These are phyloP conservation scores for Cantharis nigra DNA, from an alignment of 2,888 invertebrate species.

Conservation along the genomic window DNA sequence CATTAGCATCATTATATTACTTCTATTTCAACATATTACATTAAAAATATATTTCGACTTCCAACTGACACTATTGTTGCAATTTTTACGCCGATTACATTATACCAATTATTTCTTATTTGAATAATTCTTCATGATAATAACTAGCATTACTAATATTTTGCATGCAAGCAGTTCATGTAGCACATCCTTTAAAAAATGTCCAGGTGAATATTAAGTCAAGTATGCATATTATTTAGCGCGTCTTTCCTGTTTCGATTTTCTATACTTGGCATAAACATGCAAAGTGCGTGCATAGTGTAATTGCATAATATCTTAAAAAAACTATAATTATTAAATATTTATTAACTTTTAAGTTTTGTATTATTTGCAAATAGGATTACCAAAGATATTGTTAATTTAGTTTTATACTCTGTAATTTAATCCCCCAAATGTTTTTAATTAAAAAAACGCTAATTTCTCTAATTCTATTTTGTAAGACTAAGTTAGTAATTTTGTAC, in stretches of 20 bases:
- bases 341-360: slow-evolving; percentile 9
- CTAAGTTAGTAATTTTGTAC: slow-evolving; percentile 22
- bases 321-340: slow-evolving; percentile 25
- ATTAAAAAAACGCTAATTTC: not conserved
- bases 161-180: slow-evolving; percentile 45
- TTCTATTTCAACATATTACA: not conserved
- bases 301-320: slow-evolving; percentile 36
- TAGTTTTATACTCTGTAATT: not conserved
- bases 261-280: slow-evolving; percentile 23
- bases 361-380: slow-evolving; percentile 6
- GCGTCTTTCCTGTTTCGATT: slow-evolving; percentile 42
- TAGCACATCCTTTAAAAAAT: slow-evolving; percentile 44
- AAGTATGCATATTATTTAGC: slow-evolving; percentile 42
- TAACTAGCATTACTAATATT: slow-evolving; percentile 33
- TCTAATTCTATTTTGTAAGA: slow-evolving; percentile 5
- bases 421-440: not conserved
- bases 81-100: not conserved
- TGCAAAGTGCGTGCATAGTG: slow-evolving; percentile 34
- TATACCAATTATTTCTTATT: not conserved
- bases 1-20: not conserved
- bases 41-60: not conserved
- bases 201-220: slow-evolving; percentile 45
- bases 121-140: not conserved
- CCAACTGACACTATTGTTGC: not conserved
- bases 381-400: not conserved